phyloP scores from a whole-genome alignment of 2,888 invertebrate genomes.

The Drosophila tripunctata region DNA sequence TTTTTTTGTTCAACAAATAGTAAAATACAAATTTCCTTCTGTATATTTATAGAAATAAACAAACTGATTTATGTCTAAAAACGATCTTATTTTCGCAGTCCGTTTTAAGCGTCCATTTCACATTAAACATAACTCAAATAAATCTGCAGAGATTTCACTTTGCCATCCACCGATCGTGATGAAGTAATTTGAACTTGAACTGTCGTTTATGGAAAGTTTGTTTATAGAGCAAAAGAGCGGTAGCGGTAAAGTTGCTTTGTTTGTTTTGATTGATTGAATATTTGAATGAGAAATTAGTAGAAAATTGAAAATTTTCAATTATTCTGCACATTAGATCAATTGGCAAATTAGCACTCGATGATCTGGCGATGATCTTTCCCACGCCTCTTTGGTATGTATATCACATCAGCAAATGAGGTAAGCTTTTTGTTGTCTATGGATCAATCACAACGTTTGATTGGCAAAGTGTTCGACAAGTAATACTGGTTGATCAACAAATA shows the following conservation, averaged over 20 bases:
- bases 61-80: no score
- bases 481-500: constrained; percentile 18
- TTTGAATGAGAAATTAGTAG: not conserved
- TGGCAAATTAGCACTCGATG: constrained; percentile 16
- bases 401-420: constrained; percentile 21
- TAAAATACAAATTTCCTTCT: no score
- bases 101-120: not conserved
- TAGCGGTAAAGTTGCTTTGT: not conserved
- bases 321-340: constrained; percentile 1
- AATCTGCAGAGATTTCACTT: constrained; percentile 41
- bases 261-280: not conserved
- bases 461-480: constrained; percentile 1
- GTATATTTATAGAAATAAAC: no score
- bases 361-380: constrained; percentile 14
- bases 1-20: no score
- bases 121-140: constrained; percentile 7
- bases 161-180: constrained; percentile 40
- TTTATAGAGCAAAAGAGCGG: not conserved
- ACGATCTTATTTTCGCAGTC: not conserved
- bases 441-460: constrained; percentile 11
- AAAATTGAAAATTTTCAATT: not conserved
- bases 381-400: constrained; percentile 9
- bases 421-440: constrained; percentile 16
- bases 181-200: constrained; percentile 48
- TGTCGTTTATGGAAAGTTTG: constrained; percentile 28